Conservation (phyloP, 1,140 invertebrate genomes). For the Apis florea region DNA sequence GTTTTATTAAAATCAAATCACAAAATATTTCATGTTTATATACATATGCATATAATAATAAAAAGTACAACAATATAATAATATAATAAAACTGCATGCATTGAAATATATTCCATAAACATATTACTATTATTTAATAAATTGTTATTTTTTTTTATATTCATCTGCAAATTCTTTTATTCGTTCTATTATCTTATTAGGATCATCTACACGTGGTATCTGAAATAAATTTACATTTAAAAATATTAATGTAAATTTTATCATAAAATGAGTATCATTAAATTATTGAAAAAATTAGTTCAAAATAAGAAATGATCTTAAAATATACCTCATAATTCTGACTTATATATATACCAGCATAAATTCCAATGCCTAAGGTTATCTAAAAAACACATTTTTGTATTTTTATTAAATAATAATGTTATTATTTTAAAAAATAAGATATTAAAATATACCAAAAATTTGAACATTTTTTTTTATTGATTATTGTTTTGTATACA, state of each 20-base stretch:
- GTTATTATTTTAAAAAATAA: not conserved
- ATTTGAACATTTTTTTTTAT: conserved; percentile 39
- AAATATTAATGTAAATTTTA: not conserved
- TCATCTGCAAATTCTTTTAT: conserved; percentile 86
- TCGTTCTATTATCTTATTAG: conserved; percentile 84
- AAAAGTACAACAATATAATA: not conserved
- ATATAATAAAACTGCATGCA: not conserved
- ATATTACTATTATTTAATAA: not conserved
- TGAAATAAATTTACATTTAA: conserved; percentile 76
- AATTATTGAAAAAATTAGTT: too few species aligned
- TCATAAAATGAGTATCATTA: not conserved
- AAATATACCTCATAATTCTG: conserved; percentile 90
- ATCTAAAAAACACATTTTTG: conserved; percentile 82
- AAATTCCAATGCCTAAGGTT: conserved; percentile 87
- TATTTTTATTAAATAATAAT: not conserved
- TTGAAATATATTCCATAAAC: conserved; percentile 27
- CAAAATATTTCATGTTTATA: conserved; percentile 47
- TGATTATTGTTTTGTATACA: not conserved
- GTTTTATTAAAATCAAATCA: conserved; percentile 63
- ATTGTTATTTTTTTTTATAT: conserved; percentile 81
- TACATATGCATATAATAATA: conserved; percentile 46
- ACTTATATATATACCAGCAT: conserved; percentile 88
- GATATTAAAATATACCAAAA: conserved; percentile 35
- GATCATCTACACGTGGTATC: conserved; percentile 91
- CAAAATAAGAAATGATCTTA: not conserved